Conservation (phyloP, 2,797 vertebrate genomes). For the Pangasius macronema region DNA sequence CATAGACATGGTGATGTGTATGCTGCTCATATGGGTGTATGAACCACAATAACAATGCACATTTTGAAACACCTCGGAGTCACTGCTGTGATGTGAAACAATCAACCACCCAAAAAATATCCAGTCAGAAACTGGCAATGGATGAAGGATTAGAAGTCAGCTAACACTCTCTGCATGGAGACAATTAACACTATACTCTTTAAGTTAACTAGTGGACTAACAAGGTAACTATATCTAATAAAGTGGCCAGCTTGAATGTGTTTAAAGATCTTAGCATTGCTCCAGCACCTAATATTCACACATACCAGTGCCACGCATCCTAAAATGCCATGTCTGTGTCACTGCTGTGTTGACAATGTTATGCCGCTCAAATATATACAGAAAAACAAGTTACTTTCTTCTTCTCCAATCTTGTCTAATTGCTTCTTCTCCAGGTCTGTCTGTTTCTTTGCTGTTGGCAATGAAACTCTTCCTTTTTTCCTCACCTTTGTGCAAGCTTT, state of each 20-base stretch:
- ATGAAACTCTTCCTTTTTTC: neutral
- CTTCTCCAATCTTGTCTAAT: neutral
- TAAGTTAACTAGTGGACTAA: neutral
- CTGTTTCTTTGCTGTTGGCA: neutral
- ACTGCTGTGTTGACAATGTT: neutral
- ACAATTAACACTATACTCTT: neutral
- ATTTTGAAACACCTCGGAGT: neutral
- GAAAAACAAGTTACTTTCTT: neutral
- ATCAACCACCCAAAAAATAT: neutral
- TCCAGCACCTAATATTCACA: neutral
- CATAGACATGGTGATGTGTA: neutral
- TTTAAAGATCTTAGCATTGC: neutral
- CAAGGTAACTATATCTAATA: neutral
- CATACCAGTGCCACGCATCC: neutral
- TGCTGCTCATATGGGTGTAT: neutral
- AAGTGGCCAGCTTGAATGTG: neutral
- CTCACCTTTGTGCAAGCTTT: constrained; percentile 33
- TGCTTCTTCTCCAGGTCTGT: neutral
- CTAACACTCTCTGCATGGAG: neutral
- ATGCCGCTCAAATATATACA: neutral
- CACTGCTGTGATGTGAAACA: neutral
- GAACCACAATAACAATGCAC: neutral
- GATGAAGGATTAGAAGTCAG: neutral
- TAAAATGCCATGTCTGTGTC: neutral
- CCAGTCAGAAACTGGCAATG: neutral